Conservation (phyloP, 92 coral and sea anemone species). For the Porites lobata region DNA sequence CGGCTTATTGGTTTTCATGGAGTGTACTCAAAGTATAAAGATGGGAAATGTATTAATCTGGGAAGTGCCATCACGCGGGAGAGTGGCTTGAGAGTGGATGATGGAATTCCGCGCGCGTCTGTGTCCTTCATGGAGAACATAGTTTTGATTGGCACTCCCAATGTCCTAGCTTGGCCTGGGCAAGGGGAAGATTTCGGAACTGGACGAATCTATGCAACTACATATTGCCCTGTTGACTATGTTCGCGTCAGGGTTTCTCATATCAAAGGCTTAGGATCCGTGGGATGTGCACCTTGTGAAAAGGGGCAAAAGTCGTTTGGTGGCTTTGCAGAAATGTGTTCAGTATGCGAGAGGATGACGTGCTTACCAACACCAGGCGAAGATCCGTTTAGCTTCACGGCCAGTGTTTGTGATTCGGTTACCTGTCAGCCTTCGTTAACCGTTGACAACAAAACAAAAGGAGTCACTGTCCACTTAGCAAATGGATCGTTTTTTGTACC, state of each 20-base stretch:
- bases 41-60: slow-evolving; percentile 70
- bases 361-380: slow-evolving; percentile 65
- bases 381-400: slow-evolving; percentile 78
- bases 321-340: slow-evolving; percentile 83
- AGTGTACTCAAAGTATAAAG: slow-evolving; percentile 27
- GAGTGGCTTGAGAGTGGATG: slow-evolving; percentile 80
- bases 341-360: slow-evolving; percentile 61
- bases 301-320: slow-evolving; percentile 85
- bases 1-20: slow-evolving; percentile 79
- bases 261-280: slow-evolving; percentile 60
- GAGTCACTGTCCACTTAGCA: slow-evolving; percentile 43
- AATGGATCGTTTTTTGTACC: slow-evolving; percentile 84
- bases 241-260: slow-evolving; percentile 69
- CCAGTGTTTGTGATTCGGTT: slow-evolving; percentile 61
- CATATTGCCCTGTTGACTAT: slow-evolving; percentile 85
- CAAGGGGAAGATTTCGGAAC: slow-evolving; percentile 81
- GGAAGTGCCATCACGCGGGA: slow-evolving; percentile 84
- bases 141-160: slow-evolving; percentile 90
- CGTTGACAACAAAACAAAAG: slow-evolving; percentile 66
- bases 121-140: slow-evolving; percentile 69
- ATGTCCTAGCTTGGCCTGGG: slow-evolving; percentile 88
- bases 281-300: slow-evolving; percentile 85
- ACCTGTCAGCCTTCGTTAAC: slow-evolving; percentile 55
- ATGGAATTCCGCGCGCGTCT: slow-evolving; percentile 83
- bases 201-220: slow-evolving; percentile 86